Conservation (phyloP, 2,888 invertebrate species). For the Graphium colonna region DNA sequence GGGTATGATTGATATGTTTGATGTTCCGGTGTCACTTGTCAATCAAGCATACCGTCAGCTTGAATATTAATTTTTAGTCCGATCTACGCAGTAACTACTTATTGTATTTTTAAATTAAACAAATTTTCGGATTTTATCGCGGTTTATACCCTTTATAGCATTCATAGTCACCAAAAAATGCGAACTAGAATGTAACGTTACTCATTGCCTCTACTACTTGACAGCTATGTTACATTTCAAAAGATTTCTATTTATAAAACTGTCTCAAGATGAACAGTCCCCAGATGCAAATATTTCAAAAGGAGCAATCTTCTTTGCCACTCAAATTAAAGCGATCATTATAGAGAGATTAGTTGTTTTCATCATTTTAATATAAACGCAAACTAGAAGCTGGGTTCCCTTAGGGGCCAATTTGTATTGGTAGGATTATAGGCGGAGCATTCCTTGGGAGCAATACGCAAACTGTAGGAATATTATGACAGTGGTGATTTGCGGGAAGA, state of each 20-base stretch:
- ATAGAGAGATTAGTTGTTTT: conserved; percentile 39
- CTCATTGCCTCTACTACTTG: no score
- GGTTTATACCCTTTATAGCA: no score
- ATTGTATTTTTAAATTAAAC: no score
- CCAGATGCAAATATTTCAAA: conserved; percentile 18
- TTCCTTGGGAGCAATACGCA: conserved; percentile 24
- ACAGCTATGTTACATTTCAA: no score
- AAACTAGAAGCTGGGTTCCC: conserved; percentile 31
- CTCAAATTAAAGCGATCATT: conserved; percentile 38
- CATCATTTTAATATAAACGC: conserved; percentile 41
- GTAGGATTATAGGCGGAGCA: conserved; percentile 26
- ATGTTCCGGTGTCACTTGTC: no score
- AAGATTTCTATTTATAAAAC: conserved; percentile 9
- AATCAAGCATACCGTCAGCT: no score
- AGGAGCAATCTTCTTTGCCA: conserved; percentile 32
- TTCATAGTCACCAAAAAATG: no score
- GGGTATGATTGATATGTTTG: no score
- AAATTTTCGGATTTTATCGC: no score
- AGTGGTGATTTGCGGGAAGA: background rate
- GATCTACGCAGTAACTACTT: no score
- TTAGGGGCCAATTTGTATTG: conserved; percentile 53
- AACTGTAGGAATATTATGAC: conserved; percentile 11
- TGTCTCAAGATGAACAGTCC: conserved; percentile 7
- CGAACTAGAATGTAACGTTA: no score
- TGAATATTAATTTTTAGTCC: no score